Base-by-base conservation (phyloP, 2,888 invertebrate genomes). In the Tenthredo mesomela region DNA sequence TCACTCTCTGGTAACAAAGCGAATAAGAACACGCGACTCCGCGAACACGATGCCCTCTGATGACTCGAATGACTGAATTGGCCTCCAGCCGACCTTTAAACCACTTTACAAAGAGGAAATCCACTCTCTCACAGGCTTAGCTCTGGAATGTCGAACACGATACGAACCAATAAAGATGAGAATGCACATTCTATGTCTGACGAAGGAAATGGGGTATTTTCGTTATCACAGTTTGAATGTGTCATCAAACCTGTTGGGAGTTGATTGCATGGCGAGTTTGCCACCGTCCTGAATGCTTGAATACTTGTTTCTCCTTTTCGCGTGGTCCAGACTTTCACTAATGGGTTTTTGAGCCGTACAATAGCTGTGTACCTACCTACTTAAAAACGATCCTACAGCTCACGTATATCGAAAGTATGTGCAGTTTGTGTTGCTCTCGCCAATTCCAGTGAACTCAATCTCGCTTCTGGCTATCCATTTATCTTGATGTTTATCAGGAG, bases 291-390 rank as follows among this genome's bases (percentile, higher is more conserved):
- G 7, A 33, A 67, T 33, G 1, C 33, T 67, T 33, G 33, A 33
- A 33, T 25, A 67, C 29, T 67, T 33, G 33, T 33, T 67, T 29
- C 12, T 61, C 18, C 33, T 15, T 33, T 67, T 18, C 67, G 29
- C 67, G 0, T 7, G 67, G 67, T 67, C 67, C 67, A 25, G 67
- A 67, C 67, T 67, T 67, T 67, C 67, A 67, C 67, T 67, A 15
- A 67, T 67, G 29, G 15, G 33, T 67, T 67, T 67, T 33, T 67
- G 1, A 67, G 33, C 67, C 12, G 33, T 33, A 33, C 15, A 67
- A 67, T 33, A 33, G 33, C n/a, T 18, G 25, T 67, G 21, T 58
- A 58, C 18, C 21, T 21, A 12, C 33, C 4, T 33, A 2, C 33
- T 67, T 67, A 33, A 67, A 67, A 67, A 67, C 15, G 33, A 29